Base-by-base conservation (phyloP, 2,797 vertebrate genomes). In the Eutrigla gurnardus region DNA sequence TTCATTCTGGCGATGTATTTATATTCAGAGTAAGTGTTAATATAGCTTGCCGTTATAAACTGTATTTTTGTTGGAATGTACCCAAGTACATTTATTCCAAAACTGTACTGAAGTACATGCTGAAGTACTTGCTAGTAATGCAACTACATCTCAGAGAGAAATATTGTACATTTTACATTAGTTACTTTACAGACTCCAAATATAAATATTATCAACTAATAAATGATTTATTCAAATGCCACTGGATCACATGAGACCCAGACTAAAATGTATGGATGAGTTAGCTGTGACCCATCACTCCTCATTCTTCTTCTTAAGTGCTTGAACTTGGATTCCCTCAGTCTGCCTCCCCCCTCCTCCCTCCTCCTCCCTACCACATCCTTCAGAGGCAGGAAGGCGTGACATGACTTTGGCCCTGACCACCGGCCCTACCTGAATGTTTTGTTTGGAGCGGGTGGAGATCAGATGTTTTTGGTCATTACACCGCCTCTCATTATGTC, bases 401-500 rank as follows among this genome's bases (percentile, higher is more conserved):
- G 85, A 91, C 88, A 89, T 89, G 91, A 81, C 90, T 93, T 93
- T 95, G 93, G 92, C 92, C 93, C 90, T 93, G 93, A 94, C 93
- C 93, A 83, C 62, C 55, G 60, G 65, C 54, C 60, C 77, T 93
- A 94, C 91, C 92, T 92, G 90, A 57, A 82, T 92, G 92, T 92
- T 93, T 91, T 92, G 89, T 91, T 90, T 88, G 78, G 76, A 86
- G 70, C 76, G 62, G 73, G 61, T 79, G 69, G 92, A 93, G 92
- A 94, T 93, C 93, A 95, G 93, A 94, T 92, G 90, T 90, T 93
- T 93, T 87, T 67, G 85, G 90, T 92, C 92, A 92, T 94, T 91
- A 94, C 92, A 88, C 78, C 59, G 36, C 75, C 87, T 87, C 93
- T 95, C 94, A 94, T 96, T 94, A 95, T 82, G 82, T 84, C 73